Evolutionary conservation across 2,113 vertebrate species (phyloP), one percentile per base, ranked within the genome.

Genomic region (Beaufortia kweichowensis): DNA sequence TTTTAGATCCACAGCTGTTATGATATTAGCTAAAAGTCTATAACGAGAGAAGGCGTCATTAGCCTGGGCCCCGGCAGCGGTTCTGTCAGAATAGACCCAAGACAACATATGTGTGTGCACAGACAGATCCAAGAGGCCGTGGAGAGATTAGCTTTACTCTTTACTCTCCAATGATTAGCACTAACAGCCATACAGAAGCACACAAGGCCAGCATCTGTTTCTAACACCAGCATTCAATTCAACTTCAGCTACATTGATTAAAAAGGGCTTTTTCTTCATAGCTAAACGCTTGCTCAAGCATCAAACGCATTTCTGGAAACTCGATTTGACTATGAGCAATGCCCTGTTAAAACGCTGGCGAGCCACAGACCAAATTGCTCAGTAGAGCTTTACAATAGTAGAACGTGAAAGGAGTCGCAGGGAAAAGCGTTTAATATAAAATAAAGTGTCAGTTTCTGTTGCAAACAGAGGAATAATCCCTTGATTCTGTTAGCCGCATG

Each of bases 41-140:
- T 73, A 59, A 56, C 60, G 56, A 1, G 64, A 48, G 41, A 17
- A 35, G 28, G 23, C 39, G 1, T 50, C 19, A 63, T 70, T 46
- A 61, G 55, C 46, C 55, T 11, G 24, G 3, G 84, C n/a, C 69
- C 9, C 21, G n/a, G 10, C 59, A 66, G 69, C 61, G 31, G 72
- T 69, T 76, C 77, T 67, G 48, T 41, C 67, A 76, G 55, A 81
- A 68, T 79, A 81, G 43, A 48, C 43, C 43, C 43, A 48, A 17
- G 26, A 41, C 56, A 65, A 75, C 75, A 84, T 83, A 85, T 79
- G 84, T 26, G n/a, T 71, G 76, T 65, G 74, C 81, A 81, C 68
- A 46, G 31, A 33, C 68, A 56, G 50, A 29, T 56, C 31, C 31
- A 60, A 43, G 33, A 26, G 46, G 62, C 23, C 19, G 15, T n/a